Conservation (phyloP, 2,113 vertebrate species). For the Butorides virescens region DNA sequence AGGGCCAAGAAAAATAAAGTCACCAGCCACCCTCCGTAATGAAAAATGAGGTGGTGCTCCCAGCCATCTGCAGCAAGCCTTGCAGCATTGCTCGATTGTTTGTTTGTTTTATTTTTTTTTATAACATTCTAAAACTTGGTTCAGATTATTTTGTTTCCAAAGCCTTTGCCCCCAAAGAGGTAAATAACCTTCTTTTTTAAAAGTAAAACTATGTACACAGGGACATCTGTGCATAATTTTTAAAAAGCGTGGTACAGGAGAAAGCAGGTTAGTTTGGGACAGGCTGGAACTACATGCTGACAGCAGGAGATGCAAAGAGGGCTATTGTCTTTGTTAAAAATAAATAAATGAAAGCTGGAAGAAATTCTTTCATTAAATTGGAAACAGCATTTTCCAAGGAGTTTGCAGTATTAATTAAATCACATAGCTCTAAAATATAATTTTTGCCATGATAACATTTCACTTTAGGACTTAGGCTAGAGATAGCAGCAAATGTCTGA, state of each 20-base stretch:
- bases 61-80: conserved; percentile 8
- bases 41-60: conserved; percentile 54
- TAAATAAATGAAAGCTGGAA: conserved; percentile 21
- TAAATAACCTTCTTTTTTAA: background rate
- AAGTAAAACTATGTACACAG: background rate
- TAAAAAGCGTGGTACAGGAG: background rate
- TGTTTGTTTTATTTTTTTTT: background rate
- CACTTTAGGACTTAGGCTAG: background rate
- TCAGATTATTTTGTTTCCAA: conserved; percentile 6
- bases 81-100: background rate
- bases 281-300: background rate
- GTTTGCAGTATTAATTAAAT: background rate
- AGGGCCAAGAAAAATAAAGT: conserved; percentile 59
- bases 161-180: background rate
- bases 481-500: background rate
- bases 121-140: background rate
- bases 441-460: background rate
- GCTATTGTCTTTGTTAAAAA: conserved; percentile 18
- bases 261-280: conserved; percentile 23
- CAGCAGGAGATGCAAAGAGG: background rate
- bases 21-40: background rate
- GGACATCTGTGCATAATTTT: background rate
- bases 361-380: background rate
- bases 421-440: background rate
- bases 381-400: background rate